These are phyloP conservation scores for Bombus ignitus DNA, from an alignment of 1,140 invertebrate genomes.

Conservation along the genomic window DNA sequence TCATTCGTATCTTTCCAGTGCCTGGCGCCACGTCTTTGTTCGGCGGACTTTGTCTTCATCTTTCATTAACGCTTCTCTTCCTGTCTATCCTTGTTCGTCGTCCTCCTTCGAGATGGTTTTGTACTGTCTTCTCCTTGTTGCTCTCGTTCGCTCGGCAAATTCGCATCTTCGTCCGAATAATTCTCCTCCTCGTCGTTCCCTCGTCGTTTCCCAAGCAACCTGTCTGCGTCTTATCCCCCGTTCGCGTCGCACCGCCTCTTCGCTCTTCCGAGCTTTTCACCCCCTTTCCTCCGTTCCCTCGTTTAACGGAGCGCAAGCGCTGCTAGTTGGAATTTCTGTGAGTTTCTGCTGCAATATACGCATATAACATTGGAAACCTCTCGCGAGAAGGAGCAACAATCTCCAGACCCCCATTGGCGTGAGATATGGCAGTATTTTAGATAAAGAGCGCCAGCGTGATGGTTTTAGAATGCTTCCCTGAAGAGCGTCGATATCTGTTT, in stretches of 20 bases:
- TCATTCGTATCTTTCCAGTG: constrained; percentile 12
- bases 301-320: constrained; percentile 60
- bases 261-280: constrained; percentile 60
- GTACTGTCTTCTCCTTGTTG: not conserved
- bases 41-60: constrained; percentile 20
- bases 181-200: constrained; percentile 43
- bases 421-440: constrained; percentile 35
- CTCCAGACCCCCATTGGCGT: constrained; percentile 6
- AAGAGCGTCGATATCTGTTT: constrained; percentile 3
- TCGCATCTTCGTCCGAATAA: constrained; percentile 35
- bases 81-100: not conserved
- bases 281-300: constrained; percentile 20
- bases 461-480: constrained; percentile 7
- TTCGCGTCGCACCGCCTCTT: constrained; percentile 21
- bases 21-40: constrained; percentile 29
- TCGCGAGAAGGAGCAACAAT: constrained; percentile 55
- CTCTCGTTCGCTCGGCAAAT: not conserved
- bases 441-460: not conserved
- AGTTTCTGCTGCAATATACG: constrained; percentile 59
- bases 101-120: constrained; percentile 8
- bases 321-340: constrained; percentile 59
- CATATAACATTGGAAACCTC: constrained; percentile 45
- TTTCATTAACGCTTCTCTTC: not conserved
- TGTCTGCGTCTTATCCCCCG: constrained; percentile 52
- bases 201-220: constrained; percentile 17